These are phyloP conservation scores for Tineola bisselliella DNA, from an alignment of 2,888 invertebrate genomes.

Conservation along the genomic window DNA sequence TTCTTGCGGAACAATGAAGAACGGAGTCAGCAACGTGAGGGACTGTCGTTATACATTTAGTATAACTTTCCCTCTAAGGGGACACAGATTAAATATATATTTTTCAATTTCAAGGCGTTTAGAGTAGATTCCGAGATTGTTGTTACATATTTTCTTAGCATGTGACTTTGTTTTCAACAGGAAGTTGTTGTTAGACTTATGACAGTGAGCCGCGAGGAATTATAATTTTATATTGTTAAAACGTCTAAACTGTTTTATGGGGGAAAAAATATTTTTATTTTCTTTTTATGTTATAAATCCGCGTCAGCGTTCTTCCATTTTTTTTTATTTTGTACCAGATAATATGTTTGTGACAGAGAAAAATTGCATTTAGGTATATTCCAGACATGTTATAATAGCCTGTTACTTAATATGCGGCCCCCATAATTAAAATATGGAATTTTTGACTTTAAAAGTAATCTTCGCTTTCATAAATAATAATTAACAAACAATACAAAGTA, in stretches of 20 bases:
- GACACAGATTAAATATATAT: not conserved
- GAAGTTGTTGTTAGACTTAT: constrained; percentile 16
- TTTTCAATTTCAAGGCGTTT: not conserved
- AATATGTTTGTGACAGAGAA: too few species aligned
- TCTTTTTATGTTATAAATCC: not conserved
- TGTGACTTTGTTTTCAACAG: not conserved
- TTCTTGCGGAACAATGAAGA: constrained; percentile 30
- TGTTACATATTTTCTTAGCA: not conserved
- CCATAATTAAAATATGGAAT: too few species aligned
- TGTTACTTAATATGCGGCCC: too few species aligned
- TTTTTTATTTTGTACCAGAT: not conserved
- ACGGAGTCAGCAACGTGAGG: constrained; percentile 7
- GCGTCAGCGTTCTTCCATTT: not conserved
- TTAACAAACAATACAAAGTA: too few species aligned
- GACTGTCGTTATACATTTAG: constrained; percentile 1
- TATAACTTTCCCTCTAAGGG: not conserved
- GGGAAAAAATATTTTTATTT: not conserved
- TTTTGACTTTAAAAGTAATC: too few species aligned
- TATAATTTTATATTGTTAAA: constrained; percentile 18
- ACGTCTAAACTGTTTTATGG: not conserved
- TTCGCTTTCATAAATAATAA: too few species aligned
- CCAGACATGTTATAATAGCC: too few species aligned
- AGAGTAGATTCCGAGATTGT: not conserved
- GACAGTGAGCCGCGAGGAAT: constrained; percentile 16
- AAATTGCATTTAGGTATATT: too few species aligned